These are phyloP conservation scores for Lota lota DNA, from an alignment of 2,113 vertebrate genomes.

Conservation along the genomic window DNA sequence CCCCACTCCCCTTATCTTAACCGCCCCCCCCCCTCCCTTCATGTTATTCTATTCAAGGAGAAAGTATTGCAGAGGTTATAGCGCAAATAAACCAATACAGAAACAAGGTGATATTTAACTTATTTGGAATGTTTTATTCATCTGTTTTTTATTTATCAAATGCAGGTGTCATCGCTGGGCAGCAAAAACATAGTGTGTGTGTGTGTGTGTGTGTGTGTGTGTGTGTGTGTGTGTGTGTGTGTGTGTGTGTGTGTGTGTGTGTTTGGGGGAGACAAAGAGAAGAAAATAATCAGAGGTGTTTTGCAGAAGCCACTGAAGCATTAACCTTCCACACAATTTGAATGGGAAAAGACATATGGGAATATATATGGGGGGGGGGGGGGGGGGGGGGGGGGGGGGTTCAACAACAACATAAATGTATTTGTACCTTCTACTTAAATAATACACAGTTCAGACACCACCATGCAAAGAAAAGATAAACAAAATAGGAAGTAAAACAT, in stretches of 20 bases:
- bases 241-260: not conserved
- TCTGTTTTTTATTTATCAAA: constrained; percentile 58
- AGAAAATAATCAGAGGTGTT: too few species aligned
- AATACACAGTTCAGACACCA: too few species aligned
- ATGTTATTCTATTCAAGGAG: constrained; percentile 61
- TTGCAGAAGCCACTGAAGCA: too few species aligned
- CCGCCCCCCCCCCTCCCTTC: constrained; percentile 32
- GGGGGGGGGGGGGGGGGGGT: not conserved
- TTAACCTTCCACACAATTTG: too few species aligned
- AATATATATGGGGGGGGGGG: too few species aligned
- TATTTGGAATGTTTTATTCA: constrained; percentile 71
- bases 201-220: constrained; percentile 14
- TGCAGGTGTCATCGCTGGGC: constrained; percentile 51
- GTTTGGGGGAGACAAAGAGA: not conserved
- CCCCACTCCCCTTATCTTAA: constrained; percentile 37
- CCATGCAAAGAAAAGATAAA: too few species aligned
- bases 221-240: not conserved
- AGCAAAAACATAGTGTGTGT: constrained; percentile 34
- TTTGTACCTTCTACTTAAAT: not conserved
- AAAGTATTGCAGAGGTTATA: constrained; percentile 47
- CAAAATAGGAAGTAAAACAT: too few species aligned
- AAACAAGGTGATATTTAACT: constrained; percentile 29
- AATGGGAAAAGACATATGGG: too few species aligned
- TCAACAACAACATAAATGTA: not conserved
- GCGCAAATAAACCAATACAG: constrained; percentile 22